Conservation (phyloP, 2,888 invertebrate genomes). For the Scaptomyza flava region DNA sequence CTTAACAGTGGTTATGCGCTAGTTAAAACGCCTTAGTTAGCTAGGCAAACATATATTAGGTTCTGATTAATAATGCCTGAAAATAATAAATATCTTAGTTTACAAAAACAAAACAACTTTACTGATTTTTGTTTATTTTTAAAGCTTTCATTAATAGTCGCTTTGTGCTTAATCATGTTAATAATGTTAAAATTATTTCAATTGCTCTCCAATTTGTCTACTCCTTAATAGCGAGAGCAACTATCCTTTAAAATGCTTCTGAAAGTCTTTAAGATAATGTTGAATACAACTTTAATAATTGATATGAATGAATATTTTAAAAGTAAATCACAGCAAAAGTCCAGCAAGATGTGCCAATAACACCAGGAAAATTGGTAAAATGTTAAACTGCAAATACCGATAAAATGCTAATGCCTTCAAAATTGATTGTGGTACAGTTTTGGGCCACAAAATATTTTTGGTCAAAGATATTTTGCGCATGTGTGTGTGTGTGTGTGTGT, state of each 20-base stretch:
- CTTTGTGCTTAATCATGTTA: no score
- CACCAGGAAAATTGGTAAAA: not conserved
- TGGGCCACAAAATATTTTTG: slow-evolving; percentile 28
- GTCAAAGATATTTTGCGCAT: slow-evolving; percentile 4
- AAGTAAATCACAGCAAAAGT: not conserved
- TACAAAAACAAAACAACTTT: no score
- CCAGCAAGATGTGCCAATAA: not conserved
- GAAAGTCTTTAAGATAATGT: not conserved
- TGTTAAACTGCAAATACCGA: not conserved
- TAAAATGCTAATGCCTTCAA: slow-evolving; percentile 17
- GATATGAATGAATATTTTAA: not conserved
- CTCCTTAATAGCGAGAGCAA: no score
- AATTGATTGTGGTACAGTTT: slow-evolving; percentile 13
- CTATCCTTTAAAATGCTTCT: not conserved
- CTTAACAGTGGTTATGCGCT: no score
- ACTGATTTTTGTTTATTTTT: no score
- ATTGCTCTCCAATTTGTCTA: no score
- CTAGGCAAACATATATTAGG: no score
- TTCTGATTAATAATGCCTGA: no score
- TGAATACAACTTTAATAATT: not conserved
- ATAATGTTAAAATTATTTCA: no score
- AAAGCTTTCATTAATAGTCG: no score
- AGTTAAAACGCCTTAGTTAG: no score
- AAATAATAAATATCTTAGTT: no score
- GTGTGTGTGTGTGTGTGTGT: not conserved